These are phyloP conservation scores for Lagodon rhomboides DNA, from an alignment of 2,797 vertebrate species.

Conservation along the genomic window DNA sequence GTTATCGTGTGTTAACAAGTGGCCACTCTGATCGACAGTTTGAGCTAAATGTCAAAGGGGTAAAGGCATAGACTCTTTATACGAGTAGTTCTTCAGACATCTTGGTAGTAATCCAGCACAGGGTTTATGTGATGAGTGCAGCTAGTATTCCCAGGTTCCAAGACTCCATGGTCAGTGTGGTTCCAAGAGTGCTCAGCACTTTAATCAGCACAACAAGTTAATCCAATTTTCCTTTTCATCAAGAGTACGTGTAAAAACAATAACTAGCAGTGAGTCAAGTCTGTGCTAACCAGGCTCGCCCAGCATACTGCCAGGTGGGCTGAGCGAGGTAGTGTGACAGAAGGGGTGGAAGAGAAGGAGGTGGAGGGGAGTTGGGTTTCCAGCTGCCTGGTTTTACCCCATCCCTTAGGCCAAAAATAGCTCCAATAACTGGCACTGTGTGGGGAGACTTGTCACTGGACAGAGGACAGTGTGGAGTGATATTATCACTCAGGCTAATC, in stretches of 20 bases:
- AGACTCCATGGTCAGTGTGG: constrained; percentile 40
- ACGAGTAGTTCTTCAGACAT: constrained; percentile 53
- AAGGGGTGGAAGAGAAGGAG: constrained; percentile 77
- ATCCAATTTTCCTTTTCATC: constrained; percentile 27
- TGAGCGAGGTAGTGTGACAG: constrained; percentile 61
- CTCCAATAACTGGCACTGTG: constrained; percentile 76
- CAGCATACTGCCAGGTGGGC: constrained; percentile 71
- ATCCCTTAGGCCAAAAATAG: constrained; percentile 88
- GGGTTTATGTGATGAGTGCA: constrained; percentile 29
- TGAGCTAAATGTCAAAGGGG: constrained; percentile 23
- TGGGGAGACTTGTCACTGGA: constrained; percentile 58
- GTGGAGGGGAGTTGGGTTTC: constrained; percentile 85
- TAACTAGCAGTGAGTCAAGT: constrained; percentile 26
- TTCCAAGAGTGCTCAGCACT: constrained; percentile 17
- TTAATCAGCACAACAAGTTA: constrained; percentile 22
- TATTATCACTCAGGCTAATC: constrained; percentile 68
- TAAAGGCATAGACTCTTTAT: constrained; percentile 41
- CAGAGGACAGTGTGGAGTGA: constrained; percentile 58
- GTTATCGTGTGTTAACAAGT: constrained; percentile 23
- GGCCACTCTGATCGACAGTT: constrained; percentile 26
- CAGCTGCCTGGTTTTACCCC: constrained; percentile 87
- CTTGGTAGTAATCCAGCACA: constrained; percentile 43
- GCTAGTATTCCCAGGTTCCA: constrained; percentile 34
- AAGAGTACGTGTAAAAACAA: constrained; percentile 6
- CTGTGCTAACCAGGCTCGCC: constrained; percentile 64